Conservation (phyloP, 1,140 invertebrate species). For the Eueides isabella region DNA sequence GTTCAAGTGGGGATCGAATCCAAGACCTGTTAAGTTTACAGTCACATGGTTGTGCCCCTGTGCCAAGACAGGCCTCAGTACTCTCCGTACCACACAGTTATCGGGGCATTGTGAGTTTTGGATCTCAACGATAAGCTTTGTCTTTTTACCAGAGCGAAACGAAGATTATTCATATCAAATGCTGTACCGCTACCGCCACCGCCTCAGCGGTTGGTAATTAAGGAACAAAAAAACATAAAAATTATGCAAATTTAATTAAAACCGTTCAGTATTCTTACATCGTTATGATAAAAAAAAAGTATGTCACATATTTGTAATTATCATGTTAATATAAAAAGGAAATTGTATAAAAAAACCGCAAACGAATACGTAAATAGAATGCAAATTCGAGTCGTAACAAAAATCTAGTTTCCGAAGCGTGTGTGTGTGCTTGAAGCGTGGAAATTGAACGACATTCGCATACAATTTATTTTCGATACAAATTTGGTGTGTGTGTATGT, state of each 20-base stretch:
- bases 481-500: constrained; percentile 16
- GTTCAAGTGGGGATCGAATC: too few relatives aligned
- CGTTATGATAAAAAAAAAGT: neutral
- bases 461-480: constrained; percentile 19
- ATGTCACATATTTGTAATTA: neutral
- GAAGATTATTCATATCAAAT: neutral
- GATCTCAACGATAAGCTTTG: neutral
- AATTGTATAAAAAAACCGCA: neutral
- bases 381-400: constrained; percentile 14
- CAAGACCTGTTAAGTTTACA: too few relatives aligned
- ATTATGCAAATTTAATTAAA: constrained; percentile 1
- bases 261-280: neutral
- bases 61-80: too few relatives aligned
- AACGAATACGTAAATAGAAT: constrained; percentile 14
- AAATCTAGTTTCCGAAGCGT: constrained; percentile 28
- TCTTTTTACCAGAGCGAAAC: neutral
- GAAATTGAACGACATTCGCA: constrained; percentile 28
- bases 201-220: too few relatives aligned
- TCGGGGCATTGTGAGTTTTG: neutral
- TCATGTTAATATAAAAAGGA: neutral
- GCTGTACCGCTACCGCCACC: too few relatives aligned
- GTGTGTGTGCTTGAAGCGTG: constrained; percentile 19
- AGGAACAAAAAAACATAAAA: neutral
- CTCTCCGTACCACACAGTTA: too few relatives aligned
- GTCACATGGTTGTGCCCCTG: too few relatives aligned